These are phyloP conservation scores for Ploceus nigricollis DNA, from an alignment of 2,113 vertebrate genomes.

Conservation along the genomic window DNA sequence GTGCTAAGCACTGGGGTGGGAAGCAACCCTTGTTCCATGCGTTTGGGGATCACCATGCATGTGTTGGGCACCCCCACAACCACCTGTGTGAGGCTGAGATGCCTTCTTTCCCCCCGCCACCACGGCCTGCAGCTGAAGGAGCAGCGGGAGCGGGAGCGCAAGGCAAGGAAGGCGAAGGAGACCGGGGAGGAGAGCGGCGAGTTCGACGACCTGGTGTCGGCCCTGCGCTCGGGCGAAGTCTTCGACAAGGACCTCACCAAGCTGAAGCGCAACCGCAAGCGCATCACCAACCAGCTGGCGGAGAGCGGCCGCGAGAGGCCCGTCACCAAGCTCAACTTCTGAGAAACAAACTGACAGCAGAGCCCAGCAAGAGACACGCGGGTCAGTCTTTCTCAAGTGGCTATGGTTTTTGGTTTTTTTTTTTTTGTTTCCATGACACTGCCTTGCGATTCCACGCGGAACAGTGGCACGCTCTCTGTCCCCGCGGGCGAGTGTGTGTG, in stretches of 20 bases:
- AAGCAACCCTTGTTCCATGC: background rate
- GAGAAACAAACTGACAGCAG: background rate
- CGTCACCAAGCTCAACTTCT: constrained; percentile 96
- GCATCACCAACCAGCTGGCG: constrained; percentile 85
- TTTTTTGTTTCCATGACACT: constrained; percentile 33
- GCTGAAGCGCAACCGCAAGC: constrained; percentile 95
- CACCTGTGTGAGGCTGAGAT: background rate
- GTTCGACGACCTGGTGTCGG: constrained; percentile 96
- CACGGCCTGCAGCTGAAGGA: constrained; percentile 82
- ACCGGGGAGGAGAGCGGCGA: constrained; percentile 92
- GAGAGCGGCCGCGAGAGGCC: constrained; percentile 90
- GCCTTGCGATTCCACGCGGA: constrained; percentile 52
- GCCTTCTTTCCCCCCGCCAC: background rate
- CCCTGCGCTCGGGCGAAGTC: constrained; percentile 93
- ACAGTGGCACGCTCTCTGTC: constrained; percentile 37
- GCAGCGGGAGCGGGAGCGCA: constrained; percentile 91
- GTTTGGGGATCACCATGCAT: rapidly evolving
- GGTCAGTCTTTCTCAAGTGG: constrained; percentile 43
- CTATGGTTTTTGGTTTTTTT: background rate
- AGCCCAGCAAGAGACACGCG: background rate
- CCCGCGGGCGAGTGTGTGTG: background rate
- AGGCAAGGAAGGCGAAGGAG: constrained; percentile 90
- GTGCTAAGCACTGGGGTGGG: background rate
- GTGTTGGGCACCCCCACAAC: background rate
- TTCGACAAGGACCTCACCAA: constrained; percentile 99